Percentiles rank a stretch among this genome's conserved stretches.
phyloP scores from a whole-genome alignment of 1,140 invertebrate species.

The Teleopsis dalmanni region DNA sequence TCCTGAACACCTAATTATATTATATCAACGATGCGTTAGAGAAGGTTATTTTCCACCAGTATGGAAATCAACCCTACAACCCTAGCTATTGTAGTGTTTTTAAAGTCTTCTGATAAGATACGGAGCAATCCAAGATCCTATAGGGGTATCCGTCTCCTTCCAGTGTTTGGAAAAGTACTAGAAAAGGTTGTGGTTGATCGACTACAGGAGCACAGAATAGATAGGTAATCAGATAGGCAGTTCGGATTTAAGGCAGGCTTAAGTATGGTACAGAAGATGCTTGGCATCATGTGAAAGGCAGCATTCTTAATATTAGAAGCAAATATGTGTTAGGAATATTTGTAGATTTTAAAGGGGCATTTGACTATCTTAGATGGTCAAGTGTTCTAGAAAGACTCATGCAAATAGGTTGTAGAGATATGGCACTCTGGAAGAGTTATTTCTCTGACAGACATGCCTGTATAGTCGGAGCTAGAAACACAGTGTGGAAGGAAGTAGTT shows the following conservation, averaged over 20 bases:
- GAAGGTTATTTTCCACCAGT: not conserved
- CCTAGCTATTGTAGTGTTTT: constrained; percentile 21
- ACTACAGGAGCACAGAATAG: not conserved
- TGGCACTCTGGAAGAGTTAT: constrained; percentile 2
- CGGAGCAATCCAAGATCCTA: constrained; percentile 20
- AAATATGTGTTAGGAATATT: constrained; percentile 10
- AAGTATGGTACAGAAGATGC: constrained; percentile 4
- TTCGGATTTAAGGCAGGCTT: constrained; percentile 7
- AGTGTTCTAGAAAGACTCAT: not conserved
- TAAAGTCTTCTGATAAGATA: constrained; percentile 14
- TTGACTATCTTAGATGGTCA: constrained; percentile 4
- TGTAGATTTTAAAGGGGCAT: constrained; percentile 7
- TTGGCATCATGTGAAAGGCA: not conserved
- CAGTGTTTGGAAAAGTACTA: constrained; percentile 25
- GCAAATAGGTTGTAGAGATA: constrained; percentile 2
- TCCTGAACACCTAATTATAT: constrained; percentile 8
- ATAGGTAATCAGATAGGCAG: not conserved
- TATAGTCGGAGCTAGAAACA: not conserved
- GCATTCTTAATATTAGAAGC: constrained; percentile 6
- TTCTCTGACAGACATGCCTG: not conserved
- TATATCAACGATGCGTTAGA: not conserved
- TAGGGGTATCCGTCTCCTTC: constrained; percentile 26
- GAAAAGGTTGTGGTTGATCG: constrained; percentile 21
- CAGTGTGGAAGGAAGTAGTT: not conserved
- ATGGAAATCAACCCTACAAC: constrained; percentile 21